Conservation (phyloP, 1,140 invertebrate species). For the Scylla paramamosain region DNA sequence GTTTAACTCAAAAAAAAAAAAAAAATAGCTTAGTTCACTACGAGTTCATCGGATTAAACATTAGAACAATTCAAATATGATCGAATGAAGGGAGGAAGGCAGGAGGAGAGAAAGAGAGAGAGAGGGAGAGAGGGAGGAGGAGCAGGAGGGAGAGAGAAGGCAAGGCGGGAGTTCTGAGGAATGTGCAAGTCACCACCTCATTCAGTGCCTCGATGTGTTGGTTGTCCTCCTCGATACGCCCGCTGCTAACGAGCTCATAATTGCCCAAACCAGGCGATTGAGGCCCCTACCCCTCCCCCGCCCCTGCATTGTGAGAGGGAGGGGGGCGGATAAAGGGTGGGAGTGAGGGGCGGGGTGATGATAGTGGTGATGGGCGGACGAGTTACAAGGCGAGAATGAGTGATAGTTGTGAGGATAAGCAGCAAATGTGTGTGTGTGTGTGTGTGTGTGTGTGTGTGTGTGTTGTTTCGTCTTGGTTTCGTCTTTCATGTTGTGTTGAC, state of each 20-base stretch:
- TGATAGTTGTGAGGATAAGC: neutral
- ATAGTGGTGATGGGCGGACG: neutral
- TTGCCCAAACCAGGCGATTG: neutral
- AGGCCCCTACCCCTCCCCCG: neutral
- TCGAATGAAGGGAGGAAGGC: neutral
- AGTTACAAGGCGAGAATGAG: neutral
- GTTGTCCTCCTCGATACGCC: too few species aligned
- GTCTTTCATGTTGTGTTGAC: too few species aligned
- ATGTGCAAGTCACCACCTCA: too few species aligned
- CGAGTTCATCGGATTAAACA: too few species aligned
- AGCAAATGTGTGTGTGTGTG: too few species aligned
- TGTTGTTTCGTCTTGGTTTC: too few species aligned
- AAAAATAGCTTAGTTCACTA: too few species aligned
- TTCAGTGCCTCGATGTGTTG: too few species aligned
- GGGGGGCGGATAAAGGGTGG: neutral
- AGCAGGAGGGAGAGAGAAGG: neutral
- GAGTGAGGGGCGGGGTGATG: neutral
- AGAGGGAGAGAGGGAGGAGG: neutral
- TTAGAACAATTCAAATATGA: too few species aligned
- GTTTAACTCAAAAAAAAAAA: too few species aligned
- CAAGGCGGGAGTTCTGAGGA: neutral
- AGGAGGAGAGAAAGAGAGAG: neutral
- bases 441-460: too few species aligned
- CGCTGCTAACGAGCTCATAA: conserved; percentile 1
- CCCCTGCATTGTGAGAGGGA: conserved; percentile 21